Evolutionary conservation across 1,140 invertebrate species (phyloP).

Genomic region (Catajapyx aquilonaris): DNA sequence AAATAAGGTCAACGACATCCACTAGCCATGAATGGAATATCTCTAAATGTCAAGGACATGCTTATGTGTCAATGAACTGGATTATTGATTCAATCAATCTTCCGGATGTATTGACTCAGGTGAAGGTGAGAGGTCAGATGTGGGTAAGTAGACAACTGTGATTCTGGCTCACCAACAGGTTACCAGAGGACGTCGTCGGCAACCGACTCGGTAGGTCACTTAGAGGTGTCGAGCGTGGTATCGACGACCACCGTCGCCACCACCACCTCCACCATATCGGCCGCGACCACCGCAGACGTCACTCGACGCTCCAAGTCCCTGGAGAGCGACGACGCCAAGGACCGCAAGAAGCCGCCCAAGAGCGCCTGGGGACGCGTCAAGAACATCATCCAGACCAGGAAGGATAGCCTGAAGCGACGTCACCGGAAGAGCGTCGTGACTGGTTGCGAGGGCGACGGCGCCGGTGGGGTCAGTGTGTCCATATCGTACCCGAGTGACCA

Average conservation of each 20-base stretch:
- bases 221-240: constrained; percentile 12
- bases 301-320: constrained; percentile 17
- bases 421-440: constrained; percentile 1
- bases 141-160: too few species aligned
- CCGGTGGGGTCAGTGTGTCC: too few species aligned
- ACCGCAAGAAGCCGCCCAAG: constrained; percentile 23
- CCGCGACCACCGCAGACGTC: constrained; percentile 13
- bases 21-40: too few species aligned
- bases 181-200: constrained; percentile 8
- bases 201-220: constrained; percentile 6
- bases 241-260: constrained; percentile 19
- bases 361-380: constrained; percentile 46
- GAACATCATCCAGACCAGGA: constrained; percentile 42
- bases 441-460: too few species aligned
- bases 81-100: too few species aligned
- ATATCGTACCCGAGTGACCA: too few species aligned
- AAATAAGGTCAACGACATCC: too few species aligned
- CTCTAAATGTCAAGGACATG: too few species aligned
- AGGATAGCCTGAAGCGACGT: constrained; percentile 36
- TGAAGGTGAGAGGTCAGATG: too few species aligned
- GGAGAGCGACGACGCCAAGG: constrained; percentile 14
- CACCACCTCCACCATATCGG: constrained; percentile 19
- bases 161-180: constrained; percentile 5
- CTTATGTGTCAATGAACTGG: too few species aligned
- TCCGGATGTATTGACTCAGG: too few species aligned